Base-by-base conservation (phyloP, 2,888 invertebrate species). In the Dichetophora obliterata region DNA sequence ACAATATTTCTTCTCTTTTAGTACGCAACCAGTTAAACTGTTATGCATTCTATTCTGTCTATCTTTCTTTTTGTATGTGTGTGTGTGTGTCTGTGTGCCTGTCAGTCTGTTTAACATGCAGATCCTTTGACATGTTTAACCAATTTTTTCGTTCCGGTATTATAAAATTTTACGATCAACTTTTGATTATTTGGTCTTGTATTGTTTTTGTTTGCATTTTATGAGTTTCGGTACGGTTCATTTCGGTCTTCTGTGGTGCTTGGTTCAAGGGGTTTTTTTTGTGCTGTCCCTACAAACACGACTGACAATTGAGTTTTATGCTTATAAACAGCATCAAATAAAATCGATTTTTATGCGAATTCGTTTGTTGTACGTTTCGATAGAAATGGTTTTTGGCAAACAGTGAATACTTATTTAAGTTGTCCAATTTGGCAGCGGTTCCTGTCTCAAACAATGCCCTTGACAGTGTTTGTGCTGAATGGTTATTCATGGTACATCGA, bases 141-240 rank as follows among this genome's bases (percentile, higher is more conserved):
- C 43, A 43, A 43, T 43, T 63, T 31, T 27, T 63, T 27, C 63
- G 31, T 31, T 65, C 16, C 63, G 11, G n/a, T 65, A 50, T 75
- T 71, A 70, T 78, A 77, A 75, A 77, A 72, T 77, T 77, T 77
- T 77, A 77, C 76, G 75, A 73, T 72, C 68, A 57, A 66, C 75
- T 50, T 78, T 76, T 78, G 76, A 78, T 78, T 78, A 74, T 76
- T 75, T 54, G 71, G 52, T 52, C 48, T 76, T 77, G 31, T 65
- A 34, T 59, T 43, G 31, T 57, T 59, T 31, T 34, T 59, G 11
- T 71, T 71, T n/a, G 61, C 24, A 31, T 65, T 65, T 65, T 65
- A 65, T 43, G 1, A 14, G 43, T 43, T 11, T 43, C 43, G 11
- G 2, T 43, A 11, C 11, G 43, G 43, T 43, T 43, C 14, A 2